A percentile compares a stretch with the other conserved stretches of the same genome.
Evolutionary conservation across 2,888 invertebrate genomes (phyloP).

Genomic region (Dasysyrphus albostriatus): DNA sequence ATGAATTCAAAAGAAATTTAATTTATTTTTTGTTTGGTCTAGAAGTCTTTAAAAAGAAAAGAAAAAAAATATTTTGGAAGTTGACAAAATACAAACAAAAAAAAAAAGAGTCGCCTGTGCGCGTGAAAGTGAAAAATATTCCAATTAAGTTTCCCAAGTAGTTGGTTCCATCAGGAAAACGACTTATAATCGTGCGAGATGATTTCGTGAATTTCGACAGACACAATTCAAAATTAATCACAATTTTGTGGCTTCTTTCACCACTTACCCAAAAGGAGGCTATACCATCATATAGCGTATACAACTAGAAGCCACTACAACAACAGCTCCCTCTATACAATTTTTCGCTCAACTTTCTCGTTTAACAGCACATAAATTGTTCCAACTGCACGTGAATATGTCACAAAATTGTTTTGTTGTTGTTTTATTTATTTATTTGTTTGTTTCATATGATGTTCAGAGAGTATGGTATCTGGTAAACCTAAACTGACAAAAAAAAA

Average conservation of each 20-base stretch:
- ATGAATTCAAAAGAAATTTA: background rate
- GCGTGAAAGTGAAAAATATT: slow-evolving; percentile 83
- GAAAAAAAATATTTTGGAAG: background rate
- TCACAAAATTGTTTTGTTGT: slow-evolving; percentile 60
- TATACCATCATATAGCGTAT: background rate
- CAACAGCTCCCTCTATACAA: slow-evolving; percentile 35
- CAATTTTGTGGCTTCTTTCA: slow-evolving; percentile 74
- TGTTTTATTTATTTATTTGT: slow-evolving; percentile 39
- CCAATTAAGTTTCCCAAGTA: slow-evolving; percentile 79
- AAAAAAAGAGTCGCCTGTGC: slow-evolving; percentile 75
- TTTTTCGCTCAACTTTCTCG: slow-evolving; percentile 72
- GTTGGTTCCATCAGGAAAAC: slow-evolving; percentile 72
- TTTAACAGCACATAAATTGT: slow-evolving; percentile 75
- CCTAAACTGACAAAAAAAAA: slow-evolving; percentile 15
- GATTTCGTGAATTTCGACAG: slow-evolving; percentile 78
- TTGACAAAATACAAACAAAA: slow-evolving; percentile 2
- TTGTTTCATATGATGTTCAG: slow-evolving; percentile 46
- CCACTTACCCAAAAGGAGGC: slow-evolving; percentile 44
- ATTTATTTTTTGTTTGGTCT: background rate
- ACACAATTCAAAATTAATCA: slow-evolving; percentile 77
- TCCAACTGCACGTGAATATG: slow-evolving; percentile 74
- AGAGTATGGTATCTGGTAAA: slow-evolving; percentile 19
- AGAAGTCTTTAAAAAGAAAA: slow-evolving; percentile 1
- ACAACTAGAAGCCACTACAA: background rate
- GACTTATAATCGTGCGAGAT: slow-evolving; percentile 77